Conservation (phyloP, 2,113 vertebrate species). For the Himantopus leucocephalus region DNA sequence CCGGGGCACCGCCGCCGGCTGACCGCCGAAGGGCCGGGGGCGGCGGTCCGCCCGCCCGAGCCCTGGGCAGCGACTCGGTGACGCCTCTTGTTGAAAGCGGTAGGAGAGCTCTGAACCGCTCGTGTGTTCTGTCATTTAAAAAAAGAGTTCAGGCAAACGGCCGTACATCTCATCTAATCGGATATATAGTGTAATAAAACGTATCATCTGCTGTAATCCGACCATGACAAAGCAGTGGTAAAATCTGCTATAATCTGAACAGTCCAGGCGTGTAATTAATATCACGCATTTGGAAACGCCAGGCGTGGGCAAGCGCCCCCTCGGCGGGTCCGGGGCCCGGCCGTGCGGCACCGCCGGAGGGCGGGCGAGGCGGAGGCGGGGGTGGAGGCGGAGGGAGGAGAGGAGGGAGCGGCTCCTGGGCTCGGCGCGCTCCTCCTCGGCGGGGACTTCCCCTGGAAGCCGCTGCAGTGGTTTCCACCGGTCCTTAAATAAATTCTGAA, state of each 20-base stretch:
- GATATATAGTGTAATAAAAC: not conserved
- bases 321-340: fast-evolving
- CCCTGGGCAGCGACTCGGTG: not conserved
- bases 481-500: conserved; percentile 82
- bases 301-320: not conserved
- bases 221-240: not conserved
- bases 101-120: not conserved
- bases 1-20: no score
- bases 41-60: not conserved
- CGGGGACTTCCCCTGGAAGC: conserved; percentile 78
- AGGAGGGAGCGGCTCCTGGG: not conserved
- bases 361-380: not conserved
- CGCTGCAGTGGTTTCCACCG: conserved; percentile 82
- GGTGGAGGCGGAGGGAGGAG: not conserved
- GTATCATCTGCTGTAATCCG: not conserved
- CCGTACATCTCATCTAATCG: not conserved
- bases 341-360: no score
- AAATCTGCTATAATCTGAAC: not conserved
- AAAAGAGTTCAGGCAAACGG: not conserved
- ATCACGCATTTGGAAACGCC: fast-evolving
- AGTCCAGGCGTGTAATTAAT: not conserved
- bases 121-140: not conserved
- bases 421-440: not conserved
- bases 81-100: fast-evolving
- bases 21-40: fast-evolving